Conservation (phyloP, 2,797 vertebrate genomes). For the Acrossocheilus fasciatus region DNA sequence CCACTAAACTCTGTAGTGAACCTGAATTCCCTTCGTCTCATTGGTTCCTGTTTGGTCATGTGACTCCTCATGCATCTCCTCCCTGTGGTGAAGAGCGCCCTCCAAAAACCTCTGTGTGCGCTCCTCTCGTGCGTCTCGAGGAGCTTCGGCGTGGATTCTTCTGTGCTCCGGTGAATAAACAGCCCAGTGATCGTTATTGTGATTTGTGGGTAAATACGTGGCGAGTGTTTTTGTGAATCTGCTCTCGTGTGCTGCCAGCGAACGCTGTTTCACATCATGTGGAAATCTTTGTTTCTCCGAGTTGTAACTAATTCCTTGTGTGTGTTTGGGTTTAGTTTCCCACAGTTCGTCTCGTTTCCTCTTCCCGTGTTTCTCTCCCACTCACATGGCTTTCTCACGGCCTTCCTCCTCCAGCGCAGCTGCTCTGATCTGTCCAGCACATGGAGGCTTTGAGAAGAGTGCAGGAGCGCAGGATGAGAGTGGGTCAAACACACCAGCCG, state of each 20-base stretch:
- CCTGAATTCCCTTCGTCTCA: slow-evolving; percentile 71
- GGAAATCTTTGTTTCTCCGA: not conserved
- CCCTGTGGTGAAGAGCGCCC: slow-evolving; percentile 11
- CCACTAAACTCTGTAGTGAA: slow-evolving; percentile 73
- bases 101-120: slow-evolving; percentile 36
- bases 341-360: slow-evolving; percentile 25
- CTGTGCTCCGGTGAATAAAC: slow-evolving; percentile 26
- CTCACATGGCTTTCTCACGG: slow-evolving; percentile 67
- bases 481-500: not conserved
- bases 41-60: slow-evolving; percentile 69
- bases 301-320: not conserved
- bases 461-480: not conserved
- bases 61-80: slow-evolving; percentile 15
- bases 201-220: slow-evolving; percentile 40
- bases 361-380: slow-evolving; percentile 33
- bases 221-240: not conserved
- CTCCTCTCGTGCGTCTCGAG: not conserved
- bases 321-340: slow-evolving; percentile 31
- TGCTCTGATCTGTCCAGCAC: slow-evolving; percentile 48
- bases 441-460: slow-evolving; percentile 1
- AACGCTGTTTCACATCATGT: too few relatives aligned
- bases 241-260: not conserved
- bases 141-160: slow-evolving; percentile 1
- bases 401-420: slow-evolving; percentile 71
- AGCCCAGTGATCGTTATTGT: slow-evolving; percentile 3